Percentiles rank a stretch among this genome's conserved stretches.
phyloP scores from a whole-genome alignment of 2,113 vertebrate species.

The Fulmarus glacialis region DNA sequence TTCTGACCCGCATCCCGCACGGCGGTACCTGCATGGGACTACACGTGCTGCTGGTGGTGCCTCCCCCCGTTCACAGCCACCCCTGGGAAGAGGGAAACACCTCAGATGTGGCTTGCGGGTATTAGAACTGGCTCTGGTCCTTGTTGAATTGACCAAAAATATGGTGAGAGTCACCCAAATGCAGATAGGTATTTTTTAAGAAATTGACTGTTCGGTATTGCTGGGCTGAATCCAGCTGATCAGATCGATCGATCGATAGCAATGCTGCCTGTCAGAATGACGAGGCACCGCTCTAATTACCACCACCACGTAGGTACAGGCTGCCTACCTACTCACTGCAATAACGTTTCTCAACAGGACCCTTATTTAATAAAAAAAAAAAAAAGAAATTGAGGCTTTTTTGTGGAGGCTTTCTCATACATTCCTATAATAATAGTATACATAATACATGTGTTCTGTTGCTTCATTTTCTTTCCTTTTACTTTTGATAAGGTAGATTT shows the following conservation, averaged over 20 bases:
- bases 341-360: neutral
- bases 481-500: constrained; percentile 9
- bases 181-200: neutral
- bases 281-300: neutral
- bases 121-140: neutral
- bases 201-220: neutral
- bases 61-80: neutral
- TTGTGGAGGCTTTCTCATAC: neutral
- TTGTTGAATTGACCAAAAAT: neutral
- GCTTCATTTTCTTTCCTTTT: constrained; percentile 6
- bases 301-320: neutral
- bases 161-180: neutral
- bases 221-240: constrained; percentile 13
- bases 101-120: neutral
- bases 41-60: accelerated
- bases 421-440: neutral
- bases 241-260: neutral
- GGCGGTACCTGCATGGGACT: neutral
- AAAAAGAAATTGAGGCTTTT: neutral
- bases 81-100: accelerated
- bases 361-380: neutral
- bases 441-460: neutral
- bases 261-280: neutral
- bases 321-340: neutral
- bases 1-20: neutral